phyloP scores from a whole-genome alignment of 2,888 invertebrate species.

The Hermaeophaga mercurialis region DNA sequence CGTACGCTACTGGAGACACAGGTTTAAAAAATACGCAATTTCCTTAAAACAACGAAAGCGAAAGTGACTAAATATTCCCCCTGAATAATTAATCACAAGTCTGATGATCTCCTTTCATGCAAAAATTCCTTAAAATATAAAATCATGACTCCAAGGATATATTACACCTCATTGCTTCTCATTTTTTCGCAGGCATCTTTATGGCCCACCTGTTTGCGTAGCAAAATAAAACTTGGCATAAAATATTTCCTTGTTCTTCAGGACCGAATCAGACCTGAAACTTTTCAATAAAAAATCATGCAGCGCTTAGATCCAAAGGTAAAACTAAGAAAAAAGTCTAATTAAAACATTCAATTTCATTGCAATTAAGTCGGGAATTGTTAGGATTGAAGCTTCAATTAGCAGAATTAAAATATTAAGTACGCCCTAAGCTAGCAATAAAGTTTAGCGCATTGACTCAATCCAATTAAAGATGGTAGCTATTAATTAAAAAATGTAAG shows the following conservation, averaged over 20 bases:
- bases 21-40: slow-evolving; percentile 8
- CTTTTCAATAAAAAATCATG: too few relatives aligned
- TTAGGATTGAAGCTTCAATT: too few relatives aligned
- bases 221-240: slow-evolving; percentile 33
- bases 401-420: too few relatives aligned
- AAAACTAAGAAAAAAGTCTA: not conserved
- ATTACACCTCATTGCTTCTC: slow-evolving; percentile 24
- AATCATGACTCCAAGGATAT: slow-evolving; percentile 20
- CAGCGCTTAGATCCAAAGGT: too few relatives aligned
- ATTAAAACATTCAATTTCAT: too few relatives aligned
- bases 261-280: not conserved
- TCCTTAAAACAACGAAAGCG: slow-evolving; percentile 1
- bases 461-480: too few relatives aligned
- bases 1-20: not conserved
- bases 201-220: slow-evolving; percentile 36
- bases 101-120: slow-evolving; percentile 13
- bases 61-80: slow-evolving; percentile 10
- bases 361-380: too few relatives aligned
- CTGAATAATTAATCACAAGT: slow-evolving; percentile 14
- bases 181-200: slow-evolving; percentile 26
- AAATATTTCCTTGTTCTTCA: slow-evolving; percentile 20
- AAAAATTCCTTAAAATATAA: slow-evolving; percentile 20
- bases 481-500: too few relatives aligned
- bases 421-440: too few relatives aligned
- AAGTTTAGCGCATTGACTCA: too few relatives aligned